Conservation (phyloP, 64 coral and sea anemone species). For the Hydrozoanthus tunicans region DNA sequence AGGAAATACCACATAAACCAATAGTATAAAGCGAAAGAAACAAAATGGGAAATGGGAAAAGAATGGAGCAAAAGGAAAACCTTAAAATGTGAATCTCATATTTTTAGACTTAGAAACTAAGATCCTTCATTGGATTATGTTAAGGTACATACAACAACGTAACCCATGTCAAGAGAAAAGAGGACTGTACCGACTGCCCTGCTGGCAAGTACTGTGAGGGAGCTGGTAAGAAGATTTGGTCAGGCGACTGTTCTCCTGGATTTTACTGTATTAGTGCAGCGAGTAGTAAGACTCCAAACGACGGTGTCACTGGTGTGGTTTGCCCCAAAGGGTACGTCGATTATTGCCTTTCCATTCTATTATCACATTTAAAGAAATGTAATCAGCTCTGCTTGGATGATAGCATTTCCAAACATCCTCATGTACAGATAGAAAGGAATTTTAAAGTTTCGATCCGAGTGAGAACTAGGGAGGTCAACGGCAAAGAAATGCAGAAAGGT, state of each 20-base stretch:
- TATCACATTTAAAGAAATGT: neutral
- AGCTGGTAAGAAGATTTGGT: slow-evolving; percentile 84
- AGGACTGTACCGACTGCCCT: slow-evolving; percentile 79
- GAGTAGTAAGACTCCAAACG: slow-evolving; percentile 69
- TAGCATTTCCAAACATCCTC: too few species aligned
- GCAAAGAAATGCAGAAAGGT: too few species aligned
- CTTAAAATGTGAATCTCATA: too few species aligned
- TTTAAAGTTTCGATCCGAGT: too few species aligned
- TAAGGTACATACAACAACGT: slow-evolving; percentile 79
- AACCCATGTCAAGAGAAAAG: slow-evolving; percentile 67
- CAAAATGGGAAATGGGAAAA: too few species aligned
- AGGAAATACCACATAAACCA: too few species aligned
- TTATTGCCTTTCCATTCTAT: neutral
- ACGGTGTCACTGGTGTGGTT: slow-evolving; percentile 72
- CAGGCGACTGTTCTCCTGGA: slow-evolving; percentile 72
- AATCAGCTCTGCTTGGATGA: neutral
- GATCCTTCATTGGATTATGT: neutral
- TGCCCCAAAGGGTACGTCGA: slow-evolving; percentile 80
- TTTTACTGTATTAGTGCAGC: slow-evolving; percentile 79
- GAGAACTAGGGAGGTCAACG: too few species aligned
- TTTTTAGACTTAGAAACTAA: neutral
- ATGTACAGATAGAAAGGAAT: too few species aligned
- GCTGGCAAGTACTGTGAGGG: slow-evolving; percentile 87
- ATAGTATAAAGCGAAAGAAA: too few species aligned
- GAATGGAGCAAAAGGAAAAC: too few species aligned